phyloP scores from a whole-genome alignment of 2,113 vertebrate species.

The Mormyrus iriodes region DNA sequence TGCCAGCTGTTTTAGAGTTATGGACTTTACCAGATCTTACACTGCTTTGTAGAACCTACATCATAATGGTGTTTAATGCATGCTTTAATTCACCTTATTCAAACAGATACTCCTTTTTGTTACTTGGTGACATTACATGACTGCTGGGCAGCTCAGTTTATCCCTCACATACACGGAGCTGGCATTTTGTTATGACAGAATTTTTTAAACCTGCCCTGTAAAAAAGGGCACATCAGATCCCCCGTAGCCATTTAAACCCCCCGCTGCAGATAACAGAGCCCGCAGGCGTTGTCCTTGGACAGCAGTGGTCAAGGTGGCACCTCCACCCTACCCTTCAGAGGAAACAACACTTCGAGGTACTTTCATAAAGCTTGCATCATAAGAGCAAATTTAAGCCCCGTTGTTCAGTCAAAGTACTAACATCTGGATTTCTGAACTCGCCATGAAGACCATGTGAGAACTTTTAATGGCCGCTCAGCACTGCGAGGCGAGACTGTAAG shows the following conservation, averaged over 20 bases:
- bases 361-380: not conserved
- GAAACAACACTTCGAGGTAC: conserved; percentile 17
- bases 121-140: not conserved
- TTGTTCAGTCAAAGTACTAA: not conserved
- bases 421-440: not conserved
- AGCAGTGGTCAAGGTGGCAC: conserved; percentile 72
- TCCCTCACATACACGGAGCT: not conserved
- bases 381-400: not conserved
- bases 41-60: not conserved
- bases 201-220: not conserved
- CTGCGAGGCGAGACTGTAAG: not conserved
- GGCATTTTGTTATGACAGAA: not conserved
- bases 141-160: not conserved
- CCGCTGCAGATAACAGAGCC: conserved; percentile 22
- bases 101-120: not conserved
- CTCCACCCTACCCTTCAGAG: conserved; percentile 67
- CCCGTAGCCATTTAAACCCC: not conserved
- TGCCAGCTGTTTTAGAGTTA: not conserved
- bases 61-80: not conserved
- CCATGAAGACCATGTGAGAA: not conserved
- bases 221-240: not conserved
- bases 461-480: not conserved
- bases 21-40: not conserved
- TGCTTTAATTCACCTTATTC: not conserved
- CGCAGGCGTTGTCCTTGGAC: conserved; percentile 66